phyloP scores from a whole-genome alignment of 2,113 vertebrate species.

The Rhegmatorhina hoffmannsi region DNA sequence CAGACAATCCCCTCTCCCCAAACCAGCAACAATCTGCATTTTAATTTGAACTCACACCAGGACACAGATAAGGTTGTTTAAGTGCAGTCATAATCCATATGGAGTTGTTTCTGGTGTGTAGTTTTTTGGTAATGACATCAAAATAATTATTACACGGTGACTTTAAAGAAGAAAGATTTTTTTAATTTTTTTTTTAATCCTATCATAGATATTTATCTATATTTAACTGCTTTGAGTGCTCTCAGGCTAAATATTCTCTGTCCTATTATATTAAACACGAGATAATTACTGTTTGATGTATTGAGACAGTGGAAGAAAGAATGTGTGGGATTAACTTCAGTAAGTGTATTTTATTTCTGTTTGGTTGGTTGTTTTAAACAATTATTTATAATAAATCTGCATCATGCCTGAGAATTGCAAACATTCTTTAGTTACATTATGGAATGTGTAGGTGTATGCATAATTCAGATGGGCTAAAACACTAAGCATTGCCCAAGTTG shows the following conservation, averaged over 20 bases:
- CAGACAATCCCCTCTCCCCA: not conserved
- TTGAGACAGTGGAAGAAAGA: slow-evolving; percentile 46
- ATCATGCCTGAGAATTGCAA: slow-evolving; percentile 24
- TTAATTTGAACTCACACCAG: not conserved
- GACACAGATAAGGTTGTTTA: not conserved
- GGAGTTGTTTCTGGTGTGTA: not conserved
- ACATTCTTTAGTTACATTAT: slow-evolving; percentile 49
- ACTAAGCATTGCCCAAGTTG: slow-evolving; percentile 46
- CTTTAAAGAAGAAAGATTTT: not conserved
- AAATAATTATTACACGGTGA: not conserved
- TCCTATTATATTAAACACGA: slow-evolving; percentile 15
- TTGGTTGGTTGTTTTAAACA: slow-evolving; percentile 21
- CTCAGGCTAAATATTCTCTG: slow-evolving; percentile 21
- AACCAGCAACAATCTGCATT: not conserved
- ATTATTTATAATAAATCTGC: slow-evolving; percentile 66
- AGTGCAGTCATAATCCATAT: not conserved
- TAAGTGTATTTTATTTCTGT: slow-evolving; percentile 39
- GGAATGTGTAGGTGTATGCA: slow-evolving; percentile 47
- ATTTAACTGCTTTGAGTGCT: slow-evolving; percentile 16
- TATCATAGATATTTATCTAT: not conserved
- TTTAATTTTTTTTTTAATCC: not conserved
- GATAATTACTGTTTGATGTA: slow-evolving; percentile 48
- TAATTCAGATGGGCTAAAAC: slow-evolving; percentile 55
- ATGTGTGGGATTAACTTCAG: slow-evolving; percentile 55
- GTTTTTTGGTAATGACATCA: not conserved